phyloP scores from a whole-genome alignment of 2,888 invertebrate genomes.

The Coecobrya sp. region DNA sequence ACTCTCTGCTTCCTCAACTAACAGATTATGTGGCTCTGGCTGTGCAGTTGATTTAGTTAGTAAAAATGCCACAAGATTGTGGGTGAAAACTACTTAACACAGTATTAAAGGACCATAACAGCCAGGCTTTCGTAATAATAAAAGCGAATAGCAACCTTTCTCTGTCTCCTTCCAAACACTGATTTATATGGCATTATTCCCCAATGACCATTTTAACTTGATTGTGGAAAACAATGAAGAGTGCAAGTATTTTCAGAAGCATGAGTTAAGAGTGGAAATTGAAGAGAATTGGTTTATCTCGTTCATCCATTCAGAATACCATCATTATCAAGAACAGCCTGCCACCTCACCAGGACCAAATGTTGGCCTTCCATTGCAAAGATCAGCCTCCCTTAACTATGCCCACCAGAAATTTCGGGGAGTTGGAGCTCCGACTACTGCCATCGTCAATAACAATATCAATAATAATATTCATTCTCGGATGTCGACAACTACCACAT shows the following conservation, averaged over 20 bases:
- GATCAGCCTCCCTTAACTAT: slow-evolving; percentile 80
- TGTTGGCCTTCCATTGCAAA: slow-evolving; percentile 75
- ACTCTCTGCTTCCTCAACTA: neutral
- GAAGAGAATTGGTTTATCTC: slow-evolving; percentile 84
- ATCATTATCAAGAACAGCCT: slow-evolving; percentile 18
- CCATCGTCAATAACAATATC: slow-evolving; percentile 6
- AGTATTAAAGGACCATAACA: too few species aligned
- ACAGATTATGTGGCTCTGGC: neutral
- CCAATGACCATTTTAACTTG: slow-evolving; percentile 71
- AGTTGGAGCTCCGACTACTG: neutral
- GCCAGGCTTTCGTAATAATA: neutral
- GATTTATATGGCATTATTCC: slow-evolving; percentile 73
- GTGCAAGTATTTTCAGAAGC: slow-evolving; percentile 68
- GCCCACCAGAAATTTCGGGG: slow-evolving; percentile 17
- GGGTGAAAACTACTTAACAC: too few species aligned
- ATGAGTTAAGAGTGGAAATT: slow-evolving; percentile 81
- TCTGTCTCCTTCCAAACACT: neutral
- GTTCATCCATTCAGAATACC: slow-evolving; percentile 83
- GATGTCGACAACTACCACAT: neutral
- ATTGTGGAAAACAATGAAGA: slow-evolving; percentile 78
- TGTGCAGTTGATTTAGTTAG: neutral
- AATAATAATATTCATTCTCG: neutral
- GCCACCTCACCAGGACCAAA: slow-evolving; percentile 28
- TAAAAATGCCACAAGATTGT: neutral
- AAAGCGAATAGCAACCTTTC: neutral